Percentiles rank a stretch among this genome's conserved stretches.
These are phyloP conservation scores for Pammene aurita DNA, from an alignment of 2,888 invertebrate genomes.

Conservation along the genomic window DNA sequence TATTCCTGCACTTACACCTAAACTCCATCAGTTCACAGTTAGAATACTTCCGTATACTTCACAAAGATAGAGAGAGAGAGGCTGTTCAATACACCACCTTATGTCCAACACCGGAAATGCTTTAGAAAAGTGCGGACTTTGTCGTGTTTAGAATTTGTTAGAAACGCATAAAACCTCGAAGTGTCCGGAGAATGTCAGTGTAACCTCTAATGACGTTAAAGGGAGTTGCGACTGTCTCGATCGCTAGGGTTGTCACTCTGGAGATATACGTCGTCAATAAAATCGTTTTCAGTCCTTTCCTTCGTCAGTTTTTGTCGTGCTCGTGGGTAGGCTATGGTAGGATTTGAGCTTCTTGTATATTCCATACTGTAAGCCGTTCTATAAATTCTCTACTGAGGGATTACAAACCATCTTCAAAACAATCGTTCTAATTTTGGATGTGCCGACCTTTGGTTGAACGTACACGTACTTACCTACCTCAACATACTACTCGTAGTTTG, in stretches of 20 bases:
- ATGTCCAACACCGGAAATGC: background rate
- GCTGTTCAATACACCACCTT: background rate
- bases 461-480: too few relatives aligned
- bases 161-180: slow-evolving; percentile 19
- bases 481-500: background rate
- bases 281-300: too few relatives aligned
- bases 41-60: background rate
- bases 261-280: background rate
- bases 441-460: too few relatives aligned
- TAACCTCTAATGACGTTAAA: slow-evolving; percentile 24
- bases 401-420: too few relatives aligned
- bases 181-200: slow-evolving; percentile 22
- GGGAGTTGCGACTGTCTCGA: slow-evolving; percentile 12
- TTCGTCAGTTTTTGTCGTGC: too few relatives aligned
- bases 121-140: slow-evolving; percentile 17
- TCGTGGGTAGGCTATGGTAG: too few relatives aligned
- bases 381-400: too few relatives aligned
- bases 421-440: too few relatives aligned
- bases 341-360: too few relatives aligned
- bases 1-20: slow-evolving; percentile 7
- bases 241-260: slow-evolving; percentile 17
- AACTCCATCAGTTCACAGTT: slow-evolving; percentile 11
- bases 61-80: background rate
- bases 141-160: slow-evolving; percentile 9
- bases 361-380: too few relatives aligned